Conservation (phyloP, 2,113 vertebrate species). For the Alexandromys fortis region DNA sequence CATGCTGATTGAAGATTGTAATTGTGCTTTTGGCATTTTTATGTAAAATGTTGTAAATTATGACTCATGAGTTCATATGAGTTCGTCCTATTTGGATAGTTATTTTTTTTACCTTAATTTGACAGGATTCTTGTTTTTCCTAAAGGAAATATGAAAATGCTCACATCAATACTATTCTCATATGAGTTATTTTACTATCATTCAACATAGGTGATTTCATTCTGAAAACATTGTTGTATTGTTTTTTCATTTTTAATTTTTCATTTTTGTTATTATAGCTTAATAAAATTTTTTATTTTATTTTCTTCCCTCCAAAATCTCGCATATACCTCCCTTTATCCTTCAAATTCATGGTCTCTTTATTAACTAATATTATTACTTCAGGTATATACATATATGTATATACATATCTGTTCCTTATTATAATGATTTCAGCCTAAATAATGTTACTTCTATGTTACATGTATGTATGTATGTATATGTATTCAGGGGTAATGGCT, state of each 20-base stretch:
- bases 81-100: background rate
- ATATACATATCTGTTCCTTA: background rate
- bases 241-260: background rate
- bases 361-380: background rate
- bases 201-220: background rate
- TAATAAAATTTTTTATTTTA: no score
- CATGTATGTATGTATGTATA: background rate
- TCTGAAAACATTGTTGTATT: background rate
- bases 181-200: background rate
- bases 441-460: background rate
- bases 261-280: background rate
- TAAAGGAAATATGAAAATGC: background rate
- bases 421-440: background rate
- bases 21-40: no score
- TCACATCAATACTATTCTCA: background rate
- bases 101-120: background rate
- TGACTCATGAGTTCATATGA: background rate
- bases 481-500: background rate
- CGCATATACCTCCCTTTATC: background rate
- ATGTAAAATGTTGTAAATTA: background rate
- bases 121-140: background rate
- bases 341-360: background rate
- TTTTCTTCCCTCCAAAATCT: background rate
- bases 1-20: background rate
- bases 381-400: background rate